phyloP scores from a whole-genome alignment of 2,113 vertebrate genomes.

The Oryctolagus cuniculus region DNA sequence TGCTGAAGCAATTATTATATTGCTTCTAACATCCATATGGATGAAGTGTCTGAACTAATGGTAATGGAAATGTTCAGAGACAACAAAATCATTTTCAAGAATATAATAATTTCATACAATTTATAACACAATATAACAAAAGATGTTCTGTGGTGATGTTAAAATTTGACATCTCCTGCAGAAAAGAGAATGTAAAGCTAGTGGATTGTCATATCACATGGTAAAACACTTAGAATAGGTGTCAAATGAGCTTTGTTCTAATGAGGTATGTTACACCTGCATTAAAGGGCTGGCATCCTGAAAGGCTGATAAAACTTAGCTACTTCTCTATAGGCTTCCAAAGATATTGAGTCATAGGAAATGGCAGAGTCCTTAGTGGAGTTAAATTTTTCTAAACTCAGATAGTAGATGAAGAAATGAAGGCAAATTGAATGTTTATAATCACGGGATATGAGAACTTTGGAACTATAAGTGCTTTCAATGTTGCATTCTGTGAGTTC shows the following conservation, averaged over 20 bases:
- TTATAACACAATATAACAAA: not conserved
- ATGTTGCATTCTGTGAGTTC: accelerated
- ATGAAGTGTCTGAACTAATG: not conserved
- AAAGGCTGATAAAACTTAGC: not conserved
- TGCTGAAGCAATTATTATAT: not conserved
- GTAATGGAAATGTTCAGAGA: not conserved
- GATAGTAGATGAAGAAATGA: not conserved
- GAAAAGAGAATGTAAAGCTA: not conserved
- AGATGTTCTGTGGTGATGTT: not conserved
- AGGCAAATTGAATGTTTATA: not conserved
- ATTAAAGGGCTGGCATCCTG: not conserved
- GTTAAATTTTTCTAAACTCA: not conserved
- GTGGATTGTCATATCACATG: not conserved
- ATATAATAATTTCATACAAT: not conserved
- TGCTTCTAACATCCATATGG: not conserved
- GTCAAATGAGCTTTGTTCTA: not conserved
- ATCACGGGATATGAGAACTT: not conserved
- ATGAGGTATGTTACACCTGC: not conserved
- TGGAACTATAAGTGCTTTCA: not conserved
- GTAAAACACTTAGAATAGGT: not conserved
- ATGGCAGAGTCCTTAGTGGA: not conserved
- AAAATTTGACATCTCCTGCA: not conserved
- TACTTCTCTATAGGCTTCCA: not conserved
- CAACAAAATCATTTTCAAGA: not conserved
- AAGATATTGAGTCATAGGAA: not conserved